Percentiles rank a stretch among this genome's conserved stretches.
phyloP scores from a whole-genome alignment of 1,140 invertebrate genomes.

The Hydropsyche tenuis region DNA sequence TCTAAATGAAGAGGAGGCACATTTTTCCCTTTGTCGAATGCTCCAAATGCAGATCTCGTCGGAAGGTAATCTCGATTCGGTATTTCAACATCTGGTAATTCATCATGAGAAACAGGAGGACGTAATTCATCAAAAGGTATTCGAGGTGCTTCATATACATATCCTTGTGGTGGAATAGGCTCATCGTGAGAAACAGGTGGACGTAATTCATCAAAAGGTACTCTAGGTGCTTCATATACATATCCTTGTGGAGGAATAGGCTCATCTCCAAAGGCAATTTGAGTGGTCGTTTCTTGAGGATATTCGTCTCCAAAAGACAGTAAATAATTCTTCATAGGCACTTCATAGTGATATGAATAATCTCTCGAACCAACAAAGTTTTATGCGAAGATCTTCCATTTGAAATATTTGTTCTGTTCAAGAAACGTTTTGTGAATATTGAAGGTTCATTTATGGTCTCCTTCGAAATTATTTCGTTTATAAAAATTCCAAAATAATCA shows the following conservation, averaged over 20 bases:
- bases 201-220: slow-evolving; percentile 37
- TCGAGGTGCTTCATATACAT: slow-evolving; percentile 39
- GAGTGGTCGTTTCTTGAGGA: slow-evolving; percentile 29
- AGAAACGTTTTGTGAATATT: too few relatives aligned
- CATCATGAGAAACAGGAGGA: slow-evolving; percentile 36
- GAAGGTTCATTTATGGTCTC: not conserved
- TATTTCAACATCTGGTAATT: slow-evolving; percentile 27
- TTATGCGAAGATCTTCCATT: not conserved
- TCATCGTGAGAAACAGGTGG: slow-evolving; percentile 45
- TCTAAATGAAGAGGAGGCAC: slow-evolving; percentile 39
- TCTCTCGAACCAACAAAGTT: slow-evolving; percentile 30
- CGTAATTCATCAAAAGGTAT: slow-evolving; percentile 40
- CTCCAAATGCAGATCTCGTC: not conserved
- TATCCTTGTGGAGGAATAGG: slow-evolving; percentile 26
- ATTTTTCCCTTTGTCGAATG: not conserved
- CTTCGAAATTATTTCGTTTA: not conserved
- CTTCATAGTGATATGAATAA: slow-evolving; percentile 40
- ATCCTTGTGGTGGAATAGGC: slow-evolving; percentile 31
- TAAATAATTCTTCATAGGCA: slow-evolving; percentile 36
- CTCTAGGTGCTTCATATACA: slow-evolving; percentile 34
- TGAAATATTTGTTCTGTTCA: too few relatives aligned
- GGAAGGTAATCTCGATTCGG: not conserved
- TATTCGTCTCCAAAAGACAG: slow-evolving; percentile 37
- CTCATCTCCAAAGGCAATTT: too few relatives aligned
- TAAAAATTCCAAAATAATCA: not conserved